Evolutionary conservation across 1,140 invertebrate genomes (phyloP), one percentile per base, ranked within the genome.

Genomic region (Calliopsis andreniformis): DNA sequence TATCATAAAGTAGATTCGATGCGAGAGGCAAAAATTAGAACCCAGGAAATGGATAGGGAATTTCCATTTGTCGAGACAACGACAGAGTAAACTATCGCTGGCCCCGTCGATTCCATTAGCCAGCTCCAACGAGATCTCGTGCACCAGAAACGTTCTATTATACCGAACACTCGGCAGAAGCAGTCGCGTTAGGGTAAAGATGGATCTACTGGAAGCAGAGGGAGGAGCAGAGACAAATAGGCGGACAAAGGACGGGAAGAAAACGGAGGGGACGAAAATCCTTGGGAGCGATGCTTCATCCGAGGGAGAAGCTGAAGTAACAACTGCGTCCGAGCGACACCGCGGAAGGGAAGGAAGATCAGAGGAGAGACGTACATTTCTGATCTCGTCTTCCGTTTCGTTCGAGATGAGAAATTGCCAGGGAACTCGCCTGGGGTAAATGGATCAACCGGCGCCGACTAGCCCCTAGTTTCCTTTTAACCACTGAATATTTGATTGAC

Each of bases 61-160:
- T 90, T 89, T 86, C 81, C 81, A 88, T 87, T 87, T 72, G 66
- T 86, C 87, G 84, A 86, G 82, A 78, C 80, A 80, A 82, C 85
- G 80, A 86, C 77, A 61, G 68, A 10, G 82, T 87, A 80, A 88
- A 88, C 78, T 85, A 79, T 82, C 75, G 68, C 62, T 67, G 75
- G 61, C 75, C 81, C 82, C 83, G 84, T 86, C 84, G 88, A 89
- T 89, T 89, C 85, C 83, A 89, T 90, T 89, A 89, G 79, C 76
- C 59, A 69, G 67, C 69, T 25, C 62, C 70, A 25, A 72, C 70
- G 63, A 39, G 35, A 39, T 77, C 82, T 82, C 73, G 83, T 85
- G 35, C 12, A 53, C 69, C 53, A 45, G 51, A 78, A 75, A 86
- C 85, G 82, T 86, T 85, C 81, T 84, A 85, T 88, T 89, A 87